Evolutionary conservation across 2,797 vertebrate species (phyloP), one percentile per base, ranked within the genome.

Genomic region (Sebastes cheni): DNA sequence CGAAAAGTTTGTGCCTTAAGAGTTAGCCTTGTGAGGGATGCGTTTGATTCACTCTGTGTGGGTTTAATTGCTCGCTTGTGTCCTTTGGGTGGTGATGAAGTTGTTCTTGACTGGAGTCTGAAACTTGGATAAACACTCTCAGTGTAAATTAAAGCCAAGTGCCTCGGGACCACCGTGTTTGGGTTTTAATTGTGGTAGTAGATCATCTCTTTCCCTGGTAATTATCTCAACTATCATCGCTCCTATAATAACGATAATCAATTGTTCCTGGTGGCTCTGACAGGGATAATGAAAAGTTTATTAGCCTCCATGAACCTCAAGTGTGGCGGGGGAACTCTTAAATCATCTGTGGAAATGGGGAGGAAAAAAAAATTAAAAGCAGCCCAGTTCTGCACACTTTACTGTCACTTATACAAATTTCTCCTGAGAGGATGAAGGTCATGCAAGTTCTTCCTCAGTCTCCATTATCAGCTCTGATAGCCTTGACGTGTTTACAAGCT

Each of bases 201-300:
- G 79, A 95, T 95, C 93, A 95, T 91, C 81, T 84, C 82, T 89
- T 71, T 81, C 82, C 75, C 56, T 72, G 54, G 72, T 91, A 89
- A 92, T 93, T 94, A 94, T 91, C 89, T 86, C 80, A 79, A 88
- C 89, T 87, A 85, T 91, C 88, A 91, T 92, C 86, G 81, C 75
- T 94, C 87, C 88, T 86, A 81, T 90, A 85, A 91, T 91, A 93
- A 94, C 52, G 74, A 93, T 93, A 92, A 95, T 94, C 92, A 87
- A 87, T 95, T 90, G 86, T 90, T 90, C 87, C 80, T 85, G 79
- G 85, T 88, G 52, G 80, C 83, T 84, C 79, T 91, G 92, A 91
- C 89, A 82, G 83, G 71, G 85, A 87, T 94, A 95, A 96, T 94
- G 92, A 95, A 94, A 92, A 86, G 87, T 92, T 87, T 91, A 91